A percentile compares a stretch with the other conserved stretches of the same genome.
phyloP scores from a whole-genome alignment of 2,113 vertebrate species.

The Symphodus melops region DNA sequence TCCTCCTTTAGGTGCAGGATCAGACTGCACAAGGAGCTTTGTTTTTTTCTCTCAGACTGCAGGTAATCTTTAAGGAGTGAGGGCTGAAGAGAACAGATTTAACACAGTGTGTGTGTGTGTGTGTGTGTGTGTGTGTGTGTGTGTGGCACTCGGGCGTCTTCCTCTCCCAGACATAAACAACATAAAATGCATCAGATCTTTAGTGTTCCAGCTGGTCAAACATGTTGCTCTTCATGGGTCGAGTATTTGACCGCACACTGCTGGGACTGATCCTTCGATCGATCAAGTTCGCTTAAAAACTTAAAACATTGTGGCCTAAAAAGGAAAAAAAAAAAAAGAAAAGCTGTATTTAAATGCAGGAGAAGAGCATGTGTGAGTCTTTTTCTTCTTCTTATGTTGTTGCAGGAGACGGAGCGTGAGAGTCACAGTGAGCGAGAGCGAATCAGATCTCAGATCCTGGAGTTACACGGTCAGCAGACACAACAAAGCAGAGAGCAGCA shows the following conservation, averaged over 20 bases:
- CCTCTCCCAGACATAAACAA: conserved; percentile 6
- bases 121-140: too few species aligned
- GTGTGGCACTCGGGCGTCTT: not conserved
- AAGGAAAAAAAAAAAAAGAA: not conserved
- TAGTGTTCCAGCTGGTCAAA: conserved; percentile 61
- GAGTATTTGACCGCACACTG: conserved; percentile 52
- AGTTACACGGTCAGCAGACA: conserved; percentile 62
- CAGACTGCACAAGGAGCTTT: not conserved
- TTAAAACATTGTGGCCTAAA: not conserved
- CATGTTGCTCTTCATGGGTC: conserved; percentile 40
- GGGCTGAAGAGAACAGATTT: not conserved
- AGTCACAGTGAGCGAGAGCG: conserved; percentile 71
- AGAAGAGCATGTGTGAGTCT: not conserved
- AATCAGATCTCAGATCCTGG: conserved; percentile 62
- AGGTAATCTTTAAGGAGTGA: conserved; percentile 16
- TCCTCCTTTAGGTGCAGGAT: conserved; percentile 11
- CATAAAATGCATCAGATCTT: conserved; percentile 38
- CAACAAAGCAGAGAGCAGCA: conserved; percentile 65
- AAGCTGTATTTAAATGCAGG: conserved; percentile 11
- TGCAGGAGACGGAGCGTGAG: conserved; percentile 70
- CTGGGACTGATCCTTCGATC: too few species aligned
- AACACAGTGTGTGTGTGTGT: too few species aligned
- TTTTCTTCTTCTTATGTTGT: conserved; percentile 17
- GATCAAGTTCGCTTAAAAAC: too few species aligned
- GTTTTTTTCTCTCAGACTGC: not conserved